Base-by-base conservation (phyloP, 2,113 vertebrate genomes). In the Bothrops jararaca region DNA sequence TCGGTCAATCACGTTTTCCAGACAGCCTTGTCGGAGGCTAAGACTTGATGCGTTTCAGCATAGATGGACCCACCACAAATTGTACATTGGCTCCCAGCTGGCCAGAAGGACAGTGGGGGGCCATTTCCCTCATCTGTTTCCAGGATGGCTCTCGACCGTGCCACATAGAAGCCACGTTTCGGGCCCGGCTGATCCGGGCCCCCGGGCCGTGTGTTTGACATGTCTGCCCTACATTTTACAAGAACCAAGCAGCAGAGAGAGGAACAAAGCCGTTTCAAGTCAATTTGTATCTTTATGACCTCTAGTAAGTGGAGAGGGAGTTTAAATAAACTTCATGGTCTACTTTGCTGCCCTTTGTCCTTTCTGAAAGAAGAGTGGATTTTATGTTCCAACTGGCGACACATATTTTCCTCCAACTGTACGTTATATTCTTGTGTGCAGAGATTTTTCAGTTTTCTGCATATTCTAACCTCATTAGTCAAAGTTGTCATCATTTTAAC, bases 401-500 rank as follows among this genome's bases (percentile, higher is more conserved):
- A 87, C 95, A 90, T 80, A 85, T 87, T 0, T 93, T 87, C 69
- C 34, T 95, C 26, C 90, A 91, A 93, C 89, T 50, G 92, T 12
- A 89, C 93, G 94, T 85, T 53, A 88, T 89, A 48, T 93, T 91
- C 90, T 86, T 74, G 90, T 92, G 23, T 48, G 18, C 1, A 93
- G 45, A 20, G 3, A 74, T 54, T 54, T 5, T 29, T 4, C 3
- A 48, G n/a, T 48, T 10, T 91, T 88, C 58, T 92, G 52, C 74
- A 90, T 95, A 29, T 88, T 52, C 85, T 64, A 29, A 80, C 39
- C 34, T 57, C 26, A 91, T 57, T 88, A 45, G 50, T 42, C 93
- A 89, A 60, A 53, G 92, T 93, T 91, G 56, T 24, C 91, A 93
- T 93, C 74, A 91, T 85, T 95, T 95, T 88, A 69, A 95, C 93